These are phyloP conservation scores for Sylvia atricapilla DNA, from an alignment of 2,113 vertebrate species.

Conservation along the genomic window DNA sequence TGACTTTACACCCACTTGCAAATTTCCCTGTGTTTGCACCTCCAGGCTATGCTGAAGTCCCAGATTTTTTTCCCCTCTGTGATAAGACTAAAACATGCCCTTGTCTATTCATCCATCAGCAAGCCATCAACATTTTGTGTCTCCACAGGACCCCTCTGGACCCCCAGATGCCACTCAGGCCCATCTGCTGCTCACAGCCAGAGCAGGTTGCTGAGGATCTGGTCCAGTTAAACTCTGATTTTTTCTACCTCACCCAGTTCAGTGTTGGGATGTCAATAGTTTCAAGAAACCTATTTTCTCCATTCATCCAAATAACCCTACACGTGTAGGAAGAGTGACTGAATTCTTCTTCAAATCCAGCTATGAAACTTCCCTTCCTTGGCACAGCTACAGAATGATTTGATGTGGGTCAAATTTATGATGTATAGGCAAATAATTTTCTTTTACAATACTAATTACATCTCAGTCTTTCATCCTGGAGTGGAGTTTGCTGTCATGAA, in stretches of 20 bases:
- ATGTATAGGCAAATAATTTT: background rate
- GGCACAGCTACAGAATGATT: fast-evolving
- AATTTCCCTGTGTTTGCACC: background rate
- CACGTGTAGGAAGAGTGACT: fast-evolving
- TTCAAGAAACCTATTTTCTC: background rate
- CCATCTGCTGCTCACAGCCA: background rate
- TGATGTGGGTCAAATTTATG: background rate
- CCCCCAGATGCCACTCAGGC: background rate
- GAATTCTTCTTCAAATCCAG: background rate
- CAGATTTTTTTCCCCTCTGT: background rate
- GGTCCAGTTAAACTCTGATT: background rate
- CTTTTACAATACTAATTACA: background rate
- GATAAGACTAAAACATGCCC: fast-evolving
- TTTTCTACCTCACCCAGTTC: background rate
- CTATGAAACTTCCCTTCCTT: background rate
- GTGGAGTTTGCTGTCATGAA: background rate
- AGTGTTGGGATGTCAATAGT: background rate
- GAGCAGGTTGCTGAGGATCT: background rate
- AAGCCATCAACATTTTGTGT: background rate
- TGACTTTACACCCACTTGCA: background rate
- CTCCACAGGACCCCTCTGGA: background rate
- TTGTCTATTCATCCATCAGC: background rate
- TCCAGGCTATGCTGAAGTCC: background rate
- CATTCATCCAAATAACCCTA: background rate
- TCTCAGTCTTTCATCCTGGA: background rate